Percentiles rank a stretch among this genome's conserved stretches.
phyloP scores from a whole-genome alignment of 2,888 invertebrate genomes.

The Megaustenia siamemsis region DNA sequence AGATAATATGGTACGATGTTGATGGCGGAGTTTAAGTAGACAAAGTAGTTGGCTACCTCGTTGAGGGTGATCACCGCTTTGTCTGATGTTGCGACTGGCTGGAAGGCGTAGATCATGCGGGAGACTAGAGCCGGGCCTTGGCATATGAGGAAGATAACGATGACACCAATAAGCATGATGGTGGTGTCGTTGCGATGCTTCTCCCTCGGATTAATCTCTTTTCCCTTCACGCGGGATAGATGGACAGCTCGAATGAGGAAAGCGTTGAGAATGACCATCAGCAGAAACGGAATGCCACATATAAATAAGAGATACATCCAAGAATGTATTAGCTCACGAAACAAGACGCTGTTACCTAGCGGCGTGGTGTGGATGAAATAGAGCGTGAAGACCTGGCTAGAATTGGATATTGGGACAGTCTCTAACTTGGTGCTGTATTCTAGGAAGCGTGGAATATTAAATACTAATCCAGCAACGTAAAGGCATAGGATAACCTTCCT shows the following conservation, averaged over 20 bases:
- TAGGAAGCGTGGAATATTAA: conserved; percentile 77
- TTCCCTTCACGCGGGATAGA: conserved; percentile 73
- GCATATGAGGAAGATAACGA: conserved; percentile 79
- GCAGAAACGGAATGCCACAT: conserved; percentile 78
- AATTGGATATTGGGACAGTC: conserved; percentile 56
- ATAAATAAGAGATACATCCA: conserved; percentile 78
- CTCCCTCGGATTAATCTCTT: conserved; percentile 76
- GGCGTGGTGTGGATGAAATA: conserved; percentile 66
- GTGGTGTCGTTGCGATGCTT: conserved; percentile 79
- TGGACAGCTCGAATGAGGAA: conserved; percentile 78
- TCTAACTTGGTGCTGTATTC: conserved; percentile 72
- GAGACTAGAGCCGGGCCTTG: conserved; percentile 79
- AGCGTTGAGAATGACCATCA: conserved; percentile 77
- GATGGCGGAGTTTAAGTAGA: conserved; percentile 79
- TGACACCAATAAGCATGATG: conserved; percentile 79
- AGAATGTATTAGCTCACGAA: conserved; percentile 76
- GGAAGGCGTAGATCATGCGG: conserved; percentile 78
- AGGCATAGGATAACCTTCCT: conserved; percentile 72
- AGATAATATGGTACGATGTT: conserved; percentile 80
- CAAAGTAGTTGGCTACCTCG: conserved; percentile 78
- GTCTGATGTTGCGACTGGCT: conserved; percentile 54
- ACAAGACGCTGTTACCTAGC: conserved; percentile 70
- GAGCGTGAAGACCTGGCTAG: conserved; percentile 51
- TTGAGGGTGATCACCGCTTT: conserved; percentile 72
- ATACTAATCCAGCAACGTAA: conserved; percentile 71